Base-by-base conservation (phyloP, 2,888 invertebrate species). In the Prenolepis imparis region DNA sequence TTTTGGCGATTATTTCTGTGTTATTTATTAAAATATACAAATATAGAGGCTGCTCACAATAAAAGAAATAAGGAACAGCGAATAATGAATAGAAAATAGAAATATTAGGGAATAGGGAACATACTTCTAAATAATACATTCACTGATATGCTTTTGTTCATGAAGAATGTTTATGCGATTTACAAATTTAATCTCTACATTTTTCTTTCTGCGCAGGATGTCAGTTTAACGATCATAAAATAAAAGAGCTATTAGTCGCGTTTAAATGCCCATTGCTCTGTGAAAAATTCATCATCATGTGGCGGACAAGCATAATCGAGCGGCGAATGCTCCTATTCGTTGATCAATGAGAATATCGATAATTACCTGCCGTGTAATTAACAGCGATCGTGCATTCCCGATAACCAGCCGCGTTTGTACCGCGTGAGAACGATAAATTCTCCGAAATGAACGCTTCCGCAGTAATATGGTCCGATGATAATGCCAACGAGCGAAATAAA, bases 301-400 rank as follows among this genome's bases (percentile, higher is more conserved):
- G 21, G 44, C 15, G 12, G 18, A 57, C 32, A 32, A 32, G 18
- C 9, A 61, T 75, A 75, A 68, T 68, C 57, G 15, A 36, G 1
- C 5, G 6, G 21, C 18, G 32, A 66, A 66, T 24, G n/a, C n/a
- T 52, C 5, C 15, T 36, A 32, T 48, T 68, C 21, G 24, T 28
- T 70, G 57, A 83, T 83, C 70, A 59, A 28, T 61, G 39, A 77
- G 66, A 77, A 84, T n/a, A n/a, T 77, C 75, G 59, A 67, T 66
- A 67, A 83, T 80, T 59, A 66, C 24, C 8, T 55, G 36, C 36
- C 55, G 6, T 18, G 28, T 61, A 48, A 84, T 73, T 59, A 59
- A n/a, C 55, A 39, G 15, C 74, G 44, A 75, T 80, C 70, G 61
- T 24, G 32, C n/a, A 39, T 81, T 36, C 36, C 24, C 15, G 72